Evolutionary conservation across 2,888 invertebrate species (phyloP).

Genomic region (Pterostichus madidus): DNA sequence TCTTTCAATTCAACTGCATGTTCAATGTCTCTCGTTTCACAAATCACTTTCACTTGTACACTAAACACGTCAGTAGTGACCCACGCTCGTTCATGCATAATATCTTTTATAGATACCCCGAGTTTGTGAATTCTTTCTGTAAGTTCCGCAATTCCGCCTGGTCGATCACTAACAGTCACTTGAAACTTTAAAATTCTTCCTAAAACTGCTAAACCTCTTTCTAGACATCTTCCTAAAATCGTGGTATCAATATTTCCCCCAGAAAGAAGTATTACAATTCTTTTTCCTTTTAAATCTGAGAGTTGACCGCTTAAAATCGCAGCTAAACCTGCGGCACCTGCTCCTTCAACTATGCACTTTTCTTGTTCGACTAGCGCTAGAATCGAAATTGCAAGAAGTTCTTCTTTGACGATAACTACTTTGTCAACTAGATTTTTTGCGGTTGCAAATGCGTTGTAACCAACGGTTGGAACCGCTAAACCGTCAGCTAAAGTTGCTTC

Average conservation of each 20-base stretch:
- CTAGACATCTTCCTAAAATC: constrained; percentile 89
- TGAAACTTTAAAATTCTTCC: constrained; percentile 86
- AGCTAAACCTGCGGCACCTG: constrained; percentile 91
- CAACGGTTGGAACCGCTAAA: constrained; percentile 92
- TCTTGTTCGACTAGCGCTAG: constrained; percentile 89
- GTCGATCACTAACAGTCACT: constrained; percentile 87
- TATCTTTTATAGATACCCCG: constrained; percentile 93
- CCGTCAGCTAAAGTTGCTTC: constrained; percentile 92
- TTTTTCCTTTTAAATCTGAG: constrained; percentile 89
- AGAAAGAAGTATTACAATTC: constrained; percentile 89
- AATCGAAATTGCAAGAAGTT: constrained; percentile 91
- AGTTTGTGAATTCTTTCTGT: constrained; percentile 84
- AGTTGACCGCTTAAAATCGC: constrained; percentile 90
- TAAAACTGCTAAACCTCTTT: constrained; percentile 91
- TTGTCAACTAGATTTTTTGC: constrained; percentile 87
- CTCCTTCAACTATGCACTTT: constrained; percentile 95
- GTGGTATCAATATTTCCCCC: constrained; percentile 95
- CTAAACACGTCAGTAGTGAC: constrained; percentile 90
- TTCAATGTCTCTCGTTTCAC: constrained; percentile 91
- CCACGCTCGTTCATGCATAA: constrained; percentile 96
- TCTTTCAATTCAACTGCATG: constrained; percentile 85
- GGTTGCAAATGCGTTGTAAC: constrained; percentile 90
- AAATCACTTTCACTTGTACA: constrained; percentile 91
- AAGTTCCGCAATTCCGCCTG: constrained; percentile 90
- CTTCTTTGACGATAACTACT: constrained; percentile 89